phyloP scores from a whole-genome alignment of 2,888 invertebrate genomes.

The Tyria jacobaeae region DNA sequence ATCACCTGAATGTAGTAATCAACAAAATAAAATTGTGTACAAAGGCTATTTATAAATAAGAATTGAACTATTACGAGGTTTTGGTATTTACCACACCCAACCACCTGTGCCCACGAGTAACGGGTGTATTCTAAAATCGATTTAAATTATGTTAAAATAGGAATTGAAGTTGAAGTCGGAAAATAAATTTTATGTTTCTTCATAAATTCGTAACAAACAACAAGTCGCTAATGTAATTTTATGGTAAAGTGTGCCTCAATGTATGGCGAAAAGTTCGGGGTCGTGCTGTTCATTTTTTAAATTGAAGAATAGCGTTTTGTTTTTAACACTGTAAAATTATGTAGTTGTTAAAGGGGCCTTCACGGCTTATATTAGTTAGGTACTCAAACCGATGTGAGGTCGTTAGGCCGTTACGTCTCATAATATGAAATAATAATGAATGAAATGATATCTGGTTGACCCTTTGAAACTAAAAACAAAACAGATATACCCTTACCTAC shows the following conservation, averaged over 20 bases:
- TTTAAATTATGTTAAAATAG: background rate
- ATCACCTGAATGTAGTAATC: slow-evolving; percentile 31
- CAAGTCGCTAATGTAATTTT: too few relatives aligned
- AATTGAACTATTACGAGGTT: slow-evolving; percentile 40
- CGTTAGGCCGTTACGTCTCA: background rate
- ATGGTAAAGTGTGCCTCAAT: too few relatives aligned
- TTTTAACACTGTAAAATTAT: too few relatives aligned
- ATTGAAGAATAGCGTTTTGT: too few relatives aligned
- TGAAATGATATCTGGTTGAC: too few relatives aligned
- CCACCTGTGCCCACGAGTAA: slow-evolving; percentile 32
- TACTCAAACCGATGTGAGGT: too few relatives aligned
- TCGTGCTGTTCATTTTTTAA: too few relatives aligned
- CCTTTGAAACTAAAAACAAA: too few relatives aligned
- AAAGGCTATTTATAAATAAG: slow-evolving; percentile 48
- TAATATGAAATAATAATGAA: too few relatives aligned
- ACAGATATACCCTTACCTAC: background rate
- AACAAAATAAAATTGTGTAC: slow-evolving; percentile 47
- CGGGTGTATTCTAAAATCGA: background rate
- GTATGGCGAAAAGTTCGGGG: too few relatives aligned
- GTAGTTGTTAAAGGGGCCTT: too few relatives aligned
- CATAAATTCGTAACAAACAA: background rate
- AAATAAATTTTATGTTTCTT: background rate
- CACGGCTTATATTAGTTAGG: too few relatives aligned
- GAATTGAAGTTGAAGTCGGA: background rate
- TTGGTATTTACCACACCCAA: slow-evolving; percentile 46